A percentile compares a stretch with the other conserved stretches of the same genome.
Conservation (phyloP, 2,113 vertebrate species). For the Strix aluco region DNA sequence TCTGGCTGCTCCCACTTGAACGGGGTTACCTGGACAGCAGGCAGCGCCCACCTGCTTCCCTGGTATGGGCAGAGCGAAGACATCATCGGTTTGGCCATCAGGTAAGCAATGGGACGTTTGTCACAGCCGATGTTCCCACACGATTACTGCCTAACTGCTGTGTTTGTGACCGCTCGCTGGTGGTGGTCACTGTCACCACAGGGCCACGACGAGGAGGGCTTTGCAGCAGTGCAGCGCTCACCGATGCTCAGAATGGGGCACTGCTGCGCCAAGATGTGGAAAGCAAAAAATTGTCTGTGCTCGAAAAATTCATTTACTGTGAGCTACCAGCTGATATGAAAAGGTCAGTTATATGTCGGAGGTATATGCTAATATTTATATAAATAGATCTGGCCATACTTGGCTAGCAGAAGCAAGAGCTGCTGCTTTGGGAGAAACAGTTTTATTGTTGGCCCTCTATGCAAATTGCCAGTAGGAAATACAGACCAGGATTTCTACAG, state of each 20-base stretch:
- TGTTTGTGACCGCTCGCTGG: background rate
- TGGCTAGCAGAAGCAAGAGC: background rate
- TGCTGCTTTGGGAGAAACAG: background rate
- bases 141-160: background rate
- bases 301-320: background rate
- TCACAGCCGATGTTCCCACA: fast-evolving
- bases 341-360: background rate
- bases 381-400: background rate
- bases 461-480: background rate
- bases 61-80: background rate
- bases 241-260: background rate
- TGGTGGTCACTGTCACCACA: background rate
- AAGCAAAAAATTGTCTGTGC: background rate
- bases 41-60: background rate
- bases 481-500: background rate
- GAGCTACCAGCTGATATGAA: background rate
- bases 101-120: background rate
- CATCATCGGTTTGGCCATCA: fast-evolving
- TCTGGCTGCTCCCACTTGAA: background rate
- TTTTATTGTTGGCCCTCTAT: background rate
- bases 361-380: background rate
- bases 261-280: background rate
- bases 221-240: fast-evolving
- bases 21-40: background rate
- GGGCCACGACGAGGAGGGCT: fast-evolving